A percentile compares a stretch with the other conserved stretches of the same genome.
These are phyloP conservation scores for Parasteatoda lunata DNA, from an alignment of 2,888 invertebrate species.

Conservation along the genomic window DNA sequence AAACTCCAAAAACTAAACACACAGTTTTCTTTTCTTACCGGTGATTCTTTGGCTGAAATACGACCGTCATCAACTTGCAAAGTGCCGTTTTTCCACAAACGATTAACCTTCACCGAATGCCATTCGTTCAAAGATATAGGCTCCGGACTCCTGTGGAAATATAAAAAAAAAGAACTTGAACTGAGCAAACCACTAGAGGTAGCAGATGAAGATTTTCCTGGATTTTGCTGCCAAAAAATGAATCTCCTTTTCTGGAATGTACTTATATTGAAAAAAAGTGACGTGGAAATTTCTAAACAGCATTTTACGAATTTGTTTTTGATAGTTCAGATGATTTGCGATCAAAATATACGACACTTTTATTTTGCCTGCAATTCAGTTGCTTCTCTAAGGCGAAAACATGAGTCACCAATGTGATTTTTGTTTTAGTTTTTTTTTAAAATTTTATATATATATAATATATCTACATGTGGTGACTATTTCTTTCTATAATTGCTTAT, in stretches of 20 bases:
- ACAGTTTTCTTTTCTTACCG: constrained; percentile 70
- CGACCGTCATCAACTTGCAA: constrained; percentile 85
- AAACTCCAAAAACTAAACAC: no score
- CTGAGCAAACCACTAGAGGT: no score
- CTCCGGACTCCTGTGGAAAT: constrained; percentile 35
- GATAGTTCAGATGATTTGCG: no score
- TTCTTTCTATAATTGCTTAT: no score
- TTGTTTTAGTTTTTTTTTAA: no score
- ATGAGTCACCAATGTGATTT: no score
- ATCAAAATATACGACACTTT: no score
- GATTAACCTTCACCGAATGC: constrained; percentile 85
- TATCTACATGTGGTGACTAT: no score
- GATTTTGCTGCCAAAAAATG: neutral
- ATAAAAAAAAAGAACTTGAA: neutral
- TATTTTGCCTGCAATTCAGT: no score
- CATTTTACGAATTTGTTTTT: neutral
- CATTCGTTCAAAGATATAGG: constrained; percentile 81
- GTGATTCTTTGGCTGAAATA: constrained; percentile 82
- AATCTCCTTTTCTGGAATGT: neutral
- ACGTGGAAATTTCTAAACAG: neutral
- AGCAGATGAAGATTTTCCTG: neutral
- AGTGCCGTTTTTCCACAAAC: constrained; percentile 85
- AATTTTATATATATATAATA: no score
- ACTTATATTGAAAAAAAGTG: neutral
- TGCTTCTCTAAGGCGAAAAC: no score